phyloP scores from a whole-genome alignment of 2,797 vertebrate genomes.

The Tauraco hartlaubi region DNA sequence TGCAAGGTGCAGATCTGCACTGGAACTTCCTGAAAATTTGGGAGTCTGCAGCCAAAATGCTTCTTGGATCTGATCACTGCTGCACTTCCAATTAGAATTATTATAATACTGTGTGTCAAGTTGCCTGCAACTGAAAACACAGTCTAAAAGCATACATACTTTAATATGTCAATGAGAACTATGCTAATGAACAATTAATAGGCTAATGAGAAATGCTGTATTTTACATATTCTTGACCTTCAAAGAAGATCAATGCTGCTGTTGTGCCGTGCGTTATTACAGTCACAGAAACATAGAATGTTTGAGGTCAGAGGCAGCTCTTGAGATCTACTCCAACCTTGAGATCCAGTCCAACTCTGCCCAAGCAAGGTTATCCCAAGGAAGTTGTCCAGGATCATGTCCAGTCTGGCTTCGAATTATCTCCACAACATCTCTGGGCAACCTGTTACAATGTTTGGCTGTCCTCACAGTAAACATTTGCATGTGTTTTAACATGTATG shows the following conservation, averaged over 20 bases:
- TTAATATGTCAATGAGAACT: background rate
- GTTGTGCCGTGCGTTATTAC: background rate
- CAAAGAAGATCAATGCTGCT: background rate
- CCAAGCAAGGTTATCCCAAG: background rate
- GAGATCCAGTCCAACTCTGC: background rate
- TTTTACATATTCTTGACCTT: background rate
- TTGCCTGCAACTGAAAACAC: background rate
- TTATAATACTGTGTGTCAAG: background rate
- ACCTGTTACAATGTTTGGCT: background rate
- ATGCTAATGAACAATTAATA: background rate
- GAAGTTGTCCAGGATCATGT: background rate
- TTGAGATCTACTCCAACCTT: background rate
- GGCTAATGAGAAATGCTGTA: background rate
- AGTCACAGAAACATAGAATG: background rate
- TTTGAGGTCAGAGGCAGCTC: background rate
- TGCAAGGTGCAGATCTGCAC: constrained; percentile 58
- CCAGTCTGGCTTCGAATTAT: background rate
- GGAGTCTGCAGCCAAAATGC: constrained; percentile 33
- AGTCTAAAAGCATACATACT: background rate
- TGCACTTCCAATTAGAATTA: background rate
- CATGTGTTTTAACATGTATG: background rate
- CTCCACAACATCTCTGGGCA: background rate
- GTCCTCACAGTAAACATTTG: background rate
- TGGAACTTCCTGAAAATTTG: constrained; percentile 63
- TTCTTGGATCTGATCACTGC: constrained; percentile 26